A percentile compares a stretch with the other conserved stretches of the same genome.
phyloP scores from a whole-genome alignment of 2,113 vertebrate species.

The Desmodus rotundus region DNA sequence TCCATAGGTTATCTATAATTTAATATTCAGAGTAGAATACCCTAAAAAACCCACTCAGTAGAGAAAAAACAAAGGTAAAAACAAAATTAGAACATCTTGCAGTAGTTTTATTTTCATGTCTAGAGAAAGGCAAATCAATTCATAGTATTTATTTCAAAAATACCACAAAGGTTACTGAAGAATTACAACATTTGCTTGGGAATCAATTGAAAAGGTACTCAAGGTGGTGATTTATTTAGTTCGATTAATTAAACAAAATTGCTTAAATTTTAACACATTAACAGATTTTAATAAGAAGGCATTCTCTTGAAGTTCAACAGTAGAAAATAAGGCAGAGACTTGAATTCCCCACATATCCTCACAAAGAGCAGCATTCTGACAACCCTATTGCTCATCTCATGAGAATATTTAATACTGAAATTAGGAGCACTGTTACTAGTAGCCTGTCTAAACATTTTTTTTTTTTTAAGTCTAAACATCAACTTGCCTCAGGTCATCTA shows the following conservation, averaged over 20 bases:
- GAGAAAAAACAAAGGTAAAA: not conserved
- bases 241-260: slow-evolving; percentile 9
- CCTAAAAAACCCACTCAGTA: not conserved
- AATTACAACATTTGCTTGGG: not conserved
- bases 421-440: not conserved
- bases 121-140: not conserved
- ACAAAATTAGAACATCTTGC: not conserved
- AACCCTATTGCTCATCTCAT: not conserved
- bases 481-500: not conserved
- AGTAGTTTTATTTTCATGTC: not conserved
- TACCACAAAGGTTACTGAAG: not conserved
- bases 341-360: not conserved
- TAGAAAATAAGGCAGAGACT: not conserved
- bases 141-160: not conserved
- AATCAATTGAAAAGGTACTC: not conserved
- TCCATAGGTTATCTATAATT: not conserved
- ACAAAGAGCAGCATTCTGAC: not conserved
- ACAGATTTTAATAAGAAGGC: slow-evolving; percentile 2
- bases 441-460: not conserved
- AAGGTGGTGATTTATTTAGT: not conserved
- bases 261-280: not conserved
- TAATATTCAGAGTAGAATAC: not conserved
- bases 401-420: not conserved
- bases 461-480: not conserved
- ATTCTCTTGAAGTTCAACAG: not conserved